Percentiles rank a stretch among this genome's conserved stretches.
phyloP scores from a whole-genome alignment of 1,140 invertebrate species.

The Trachelipus rathkii region DNA sequence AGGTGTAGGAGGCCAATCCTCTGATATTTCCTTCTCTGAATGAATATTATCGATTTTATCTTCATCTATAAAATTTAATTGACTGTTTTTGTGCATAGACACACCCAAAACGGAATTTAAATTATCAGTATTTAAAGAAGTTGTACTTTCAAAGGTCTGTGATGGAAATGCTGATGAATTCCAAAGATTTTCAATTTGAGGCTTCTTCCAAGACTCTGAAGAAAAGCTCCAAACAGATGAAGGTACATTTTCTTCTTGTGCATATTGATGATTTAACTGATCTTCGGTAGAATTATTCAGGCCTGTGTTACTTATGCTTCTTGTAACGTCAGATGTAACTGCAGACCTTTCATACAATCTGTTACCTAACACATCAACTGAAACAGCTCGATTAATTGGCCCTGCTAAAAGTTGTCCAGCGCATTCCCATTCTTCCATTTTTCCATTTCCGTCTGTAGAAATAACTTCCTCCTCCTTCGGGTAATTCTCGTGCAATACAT shows the following conservation, averaged over 20 bases:
- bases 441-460: background rate
- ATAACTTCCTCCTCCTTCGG: background rate
- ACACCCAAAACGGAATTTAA: background rate
- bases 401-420: background rate
- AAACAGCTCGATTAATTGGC: background rate
- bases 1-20: background rate
- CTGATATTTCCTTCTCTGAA: background rate
- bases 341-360: background rate
- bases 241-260: background rate
- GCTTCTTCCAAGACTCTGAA: background rate
- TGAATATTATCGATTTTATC: background rate
- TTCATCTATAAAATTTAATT: background rate
- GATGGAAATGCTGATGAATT: background rate
- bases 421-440: background rate
- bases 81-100: too few relatives aligned
- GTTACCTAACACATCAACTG: background rate
- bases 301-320: background rate
- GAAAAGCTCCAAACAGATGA: background rate
- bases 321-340: background rate
- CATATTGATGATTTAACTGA: background rate
- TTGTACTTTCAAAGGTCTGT: background rate
- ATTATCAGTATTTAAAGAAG: background rate
- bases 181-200: background rate
- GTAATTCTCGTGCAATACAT: background rate
- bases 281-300: background rate